Conservation (phyloP, 2,888 invertebrate genomes). For the Biston betularia region DNA sequence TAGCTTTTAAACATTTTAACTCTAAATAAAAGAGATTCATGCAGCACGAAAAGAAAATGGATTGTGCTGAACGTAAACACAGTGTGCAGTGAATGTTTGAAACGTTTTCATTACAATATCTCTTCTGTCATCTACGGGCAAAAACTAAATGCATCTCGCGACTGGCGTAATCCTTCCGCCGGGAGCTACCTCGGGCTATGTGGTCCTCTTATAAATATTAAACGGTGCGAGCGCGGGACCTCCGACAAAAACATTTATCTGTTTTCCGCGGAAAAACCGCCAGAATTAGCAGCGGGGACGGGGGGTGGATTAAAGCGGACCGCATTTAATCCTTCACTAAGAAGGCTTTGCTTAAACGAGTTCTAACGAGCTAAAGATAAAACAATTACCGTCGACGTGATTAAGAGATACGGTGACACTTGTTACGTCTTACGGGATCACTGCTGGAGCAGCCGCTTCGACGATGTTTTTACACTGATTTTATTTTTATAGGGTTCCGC, state of each 20-base stretch:
- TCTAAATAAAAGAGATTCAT: constrained; percentile 12
- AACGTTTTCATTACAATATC: constrained; percentile 68
- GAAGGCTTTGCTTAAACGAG: constrained; percentile 87
- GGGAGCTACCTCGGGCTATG: constrained; percentile 72
- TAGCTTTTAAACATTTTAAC: constrained; percentile 9
- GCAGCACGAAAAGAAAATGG: constrained; percentile 31
- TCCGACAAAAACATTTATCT: constrained; percentile 84
- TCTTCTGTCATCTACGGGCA: constrained; percentile 63
- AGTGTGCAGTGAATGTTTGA: constrained; percentile 47
- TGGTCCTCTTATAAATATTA: constrained; percentile 82
- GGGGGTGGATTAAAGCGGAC: constrained; percentile 84
- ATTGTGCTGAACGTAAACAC: constrained; percentile 46
- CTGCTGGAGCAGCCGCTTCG: constrained; percentile 45
- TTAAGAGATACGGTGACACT: constrained; percentile 85
- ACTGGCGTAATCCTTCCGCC: constrained; percentile 74
- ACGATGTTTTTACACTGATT: constrained; percentile 46
- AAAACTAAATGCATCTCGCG: constrained; percentile 71
- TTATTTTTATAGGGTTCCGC: constrained; percentile 6
- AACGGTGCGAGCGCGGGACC: constrained; percentile 71
- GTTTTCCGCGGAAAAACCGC: constrained; percentile 83
- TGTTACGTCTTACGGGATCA: constrained; percentile 78
- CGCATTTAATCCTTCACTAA: constrained; percentile 86
- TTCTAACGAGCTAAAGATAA: constrained; percentile 86
- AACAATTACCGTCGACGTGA: constrained; percentile 84
- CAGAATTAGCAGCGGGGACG: constrained; percentile 82